These are phyloP conservation scores for Aldabrachelys gigantea DNA, from an alignment of 2,113 vertebrate genomes.

Conservation along the genomic window DNA sequence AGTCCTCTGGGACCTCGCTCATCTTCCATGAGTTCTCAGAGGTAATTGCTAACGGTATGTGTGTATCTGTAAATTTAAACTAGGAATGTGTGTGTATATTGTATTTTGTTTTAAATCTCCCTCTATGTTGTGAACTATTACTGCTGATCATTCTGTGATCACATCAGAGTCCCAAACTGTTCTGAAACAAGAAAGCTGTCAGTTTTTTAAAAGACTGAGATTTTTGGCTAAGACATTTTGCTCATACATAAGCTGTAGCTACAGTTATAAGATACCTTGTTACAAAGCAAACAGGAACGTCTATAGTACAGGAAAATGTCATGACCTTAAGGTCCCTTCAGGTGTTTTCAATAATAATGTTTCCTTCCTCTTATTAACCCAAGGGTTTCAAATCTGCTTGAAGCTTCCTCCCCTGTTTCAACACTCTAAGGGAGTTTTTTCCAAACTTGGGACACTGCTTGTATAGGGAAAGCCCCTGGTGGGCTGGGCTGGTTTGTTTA, in stretches of 20 bases:
- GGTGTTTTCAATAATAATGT: conserved; percentile 47
- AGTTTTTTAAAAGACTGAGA: not conserved
- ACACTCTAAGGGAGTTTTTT: not conserved
- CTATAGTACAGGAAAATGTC: conserved; percentile 42
- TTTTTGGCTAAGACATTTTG: conserved; percentile 24
- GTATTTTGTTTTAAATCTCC: not conserved
- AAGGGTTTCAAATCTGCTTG: not conserved
- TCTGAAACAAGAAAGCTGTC: conserved; percentile 40
- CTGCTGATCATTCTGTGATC: conserved; percentile 48
- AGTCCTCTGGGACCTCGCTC: not conserved
- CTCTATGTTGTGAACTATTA: conserved; percentile 42
- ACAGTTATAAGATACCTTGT: conserved; percentile 31
- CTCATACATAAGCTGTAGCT: conserved; percentile 14
- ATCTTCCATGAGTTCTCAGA: not conserved
- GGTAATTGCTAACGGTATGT: accelerated
- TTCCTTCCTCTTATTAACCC: conserved; percentile 26
- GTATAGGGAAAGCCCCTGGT: no score
- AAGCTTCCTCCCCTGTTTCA: not conserved
- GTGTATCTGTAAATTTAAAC: not conserved
- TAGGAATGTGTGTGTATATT: not conserved
- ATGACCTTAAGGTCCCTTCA: conserved; percentile 24
- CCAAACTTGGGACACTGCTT: no score
- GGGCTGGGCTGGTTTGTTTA: no score
- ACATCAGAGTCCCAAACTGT: conserved; percentile 19
- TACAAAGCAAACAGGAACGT: conserved; percentile 42